phyloP scores from a whole-genome alignment of 2,888 invertebrate species.

The Sturmia bella region DNA sequence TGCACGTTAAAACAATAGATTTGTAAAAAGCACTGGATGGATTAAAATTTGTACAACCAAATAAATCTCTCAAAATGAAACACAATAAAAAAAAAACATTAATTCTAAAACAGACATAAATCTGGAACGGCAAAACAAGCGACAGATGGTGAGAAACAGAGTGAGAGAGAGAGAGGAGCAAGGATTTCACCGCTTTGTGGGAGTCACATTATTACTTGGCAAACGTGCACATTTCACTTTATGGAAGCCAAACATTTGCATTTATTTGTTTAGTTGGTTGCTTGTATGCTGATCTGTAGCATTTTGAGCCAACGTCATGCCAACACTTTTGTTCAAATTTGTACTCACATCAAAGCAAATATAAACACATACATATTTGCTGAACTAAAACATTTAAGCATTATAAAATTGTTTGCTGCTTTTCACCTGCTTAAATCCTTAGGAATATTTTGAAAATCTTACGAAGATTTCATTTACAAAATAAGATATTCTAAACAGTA shows the following conservation, averaged over 20 bases:
- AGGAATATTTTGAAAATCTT: conserved; percentile 3
- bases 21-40: conserved; percentile 19
- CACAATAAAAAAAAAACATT: conserved; percentile 5
- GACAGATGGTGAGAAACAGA: background rate
- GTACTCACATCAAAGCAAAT: conserved; percentile 20
- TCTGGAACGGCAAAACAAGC: conserved; percentile 11
- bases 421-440: conserved; percentile 19
- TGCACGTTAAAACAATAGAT: conserved; percentile 60
- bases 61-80: background rate
- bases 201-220: conserved; percentile 1
- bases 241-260: conserved; percentile 27
- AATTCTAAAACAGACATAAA: conserved; percentile 44
- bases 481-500: background rate
- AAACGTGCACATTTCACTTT: conserved; percentile 11
- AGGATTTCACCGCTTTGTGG: background rate
- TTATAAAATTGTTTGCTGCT: conserved; percentile 14
- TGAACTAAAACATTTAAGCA: conserved; percentile 55
- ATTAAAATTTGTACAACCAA: conserved; percentile 40
- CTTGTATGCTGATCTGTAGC: background rate
- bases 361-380: conserved; percentile 43
- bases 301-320: conserved; percentile 5
- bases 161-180: too few species aligned
- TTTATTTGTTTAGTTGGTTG: background rate
- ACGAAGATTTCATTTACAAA: background rate
- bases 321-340: conserved; percentile 59